These are phyloP conservation scores for Diadophis punctatus DNA, from an alignment of 2,113 vertebrate genomes.

Conservation along the genomic window DNA sequence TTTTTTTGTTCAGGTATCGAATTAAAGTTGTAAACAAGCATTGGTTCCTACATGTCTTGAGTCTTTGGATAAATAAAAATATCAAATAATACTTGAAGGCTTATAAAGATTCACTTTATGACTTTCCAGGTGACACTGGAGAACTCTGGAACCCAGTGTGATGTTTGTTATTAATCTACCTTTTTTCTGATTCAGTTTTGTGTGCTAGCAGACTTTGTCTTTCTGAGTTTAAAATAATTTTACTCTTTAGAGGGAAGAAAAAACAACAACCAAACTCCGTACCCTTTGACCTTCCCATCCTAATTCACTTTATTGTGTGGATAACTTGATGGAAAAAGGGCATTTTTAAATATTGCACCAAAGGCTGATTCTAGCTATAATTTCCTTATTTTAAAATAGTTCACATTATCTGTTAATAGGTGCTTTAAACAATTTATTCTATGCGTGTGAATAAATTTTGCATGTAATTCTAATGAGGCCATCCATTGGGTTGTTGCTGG, in stretches of 20 bases:
- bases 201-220: background rate
- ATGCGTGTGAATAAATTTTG: background rate
- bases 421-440: background rate
- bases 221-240: background rate
- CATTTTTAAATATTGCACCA: background rate
- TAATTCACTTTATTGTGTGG: background rate
- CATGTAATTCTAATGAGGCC: background rate
- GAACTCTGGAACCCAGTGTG: background rate
- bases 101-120: background rate
- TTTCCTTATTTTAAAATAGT: background rate
- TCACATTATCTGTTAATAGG: background rate
- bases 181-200: background rate
- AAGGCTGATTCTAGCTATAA: background rate
- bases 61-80: background rate
- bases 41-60: background rate
- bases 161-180: background rate
- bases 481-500: background rate
- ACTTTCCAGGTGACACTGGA: background rate
- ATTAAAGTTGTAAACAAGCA: background rate
- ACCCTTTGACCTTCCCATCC: background rate
- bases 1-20: background rate
- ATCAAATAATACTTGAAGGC: background rate
- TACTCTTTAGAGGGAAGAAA: background rate
- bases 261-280: background rate
- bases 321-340: background rate